These are phyloP conservation scores for Chloropsis cyanopogon DNA, from an alignment of 2,113 vertebrate species.

Conservation along the genomic window DNA sequence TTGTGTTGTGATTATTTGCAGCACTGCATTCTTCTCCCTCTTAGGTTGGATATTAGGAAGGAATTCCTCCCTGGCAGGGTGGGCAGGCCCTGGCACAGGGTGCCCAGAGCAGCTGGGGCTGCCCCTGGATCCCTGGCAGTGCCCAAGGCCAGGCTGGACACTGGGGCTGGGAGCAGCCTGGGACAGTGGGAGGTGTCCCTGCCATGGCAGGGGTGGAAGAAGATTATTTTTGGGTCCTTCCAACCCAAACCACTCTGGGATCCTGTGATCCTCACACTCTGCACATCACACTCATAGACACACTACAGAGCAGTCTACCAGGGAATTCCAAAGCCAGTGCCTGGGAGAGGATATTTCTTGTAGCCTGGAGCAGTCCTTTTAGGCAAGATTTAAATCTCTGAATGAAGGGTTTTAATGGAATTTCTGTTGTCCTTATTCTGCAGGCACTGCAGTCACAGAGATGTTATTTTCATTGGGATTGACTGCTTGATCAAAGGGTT, in stretches of 20 bases:
- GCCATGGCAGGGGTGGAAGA: not conserved
- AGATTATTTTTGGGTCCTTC: not conserved
- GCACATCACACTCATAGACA: not conserved
- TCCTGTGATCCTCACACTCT: not conserved
- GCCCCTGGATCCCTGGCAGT: not conserved
- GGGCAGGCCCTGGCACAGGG: not conserved
- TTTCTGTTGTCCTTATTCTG: not conserved
- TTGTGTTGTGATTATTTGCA: not conserved
- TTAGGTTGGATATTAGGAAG: not conserved
- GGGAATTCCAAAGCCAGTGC: not conserved
- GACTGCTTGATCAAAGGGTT: not conserved
- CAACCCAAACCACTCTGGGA: not conserved
- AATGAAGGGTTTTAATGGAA: not conserved
- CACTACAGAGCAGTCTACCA: rapidly evolving
- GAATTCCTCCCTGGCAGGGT: not conserved
- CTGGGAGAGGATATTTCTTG: not conserved
- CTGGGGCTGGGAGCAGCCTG: not conserved
- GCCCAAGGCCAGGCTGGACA: not conserved
- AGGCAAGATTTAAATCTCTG: not conserved
- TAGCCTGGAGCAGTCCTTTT: not conserved
- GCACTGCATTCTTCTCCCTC: not conserved
- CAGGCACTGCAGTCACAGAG: not conserved
- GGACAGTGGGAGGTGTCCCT: not conserved
- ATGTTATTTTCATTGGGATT: not conserved
- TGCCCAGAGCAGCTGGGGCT: not conserved